Evolutionary conservation across 2,888 invertebrate species (phyloP).

Genomic region (Craniophora ligustri): DNA sequence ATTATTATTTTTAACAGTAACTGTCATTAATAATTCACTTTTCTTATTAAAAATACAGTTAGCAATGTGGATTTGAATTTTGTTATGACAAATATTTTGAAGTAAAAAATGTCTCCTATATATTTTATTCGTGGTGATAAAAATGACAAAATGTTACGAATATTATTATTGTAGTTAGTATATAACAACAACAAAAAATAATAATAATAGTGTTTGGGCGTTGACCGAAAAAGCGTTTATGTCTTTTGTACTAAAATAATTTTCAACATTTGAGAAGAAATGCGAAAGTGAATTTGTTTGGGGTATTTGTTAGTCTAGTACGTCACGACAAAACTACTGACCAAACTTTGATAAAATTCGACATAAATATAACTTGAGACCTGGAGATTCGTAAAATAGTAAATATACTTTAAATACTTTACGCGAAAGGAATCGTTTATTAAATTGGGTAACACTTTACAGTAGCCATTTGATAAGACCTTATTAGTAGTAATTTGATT

Average conservation of each 20-base stretch:
- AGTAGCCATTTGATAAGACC: background rate
- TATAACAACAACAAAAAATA: background rate
- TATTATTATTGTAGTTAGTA: constrained; percentile 5
- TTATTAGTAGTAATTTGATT: background rate
- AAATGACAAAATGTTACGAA: constrained; percentile 19
- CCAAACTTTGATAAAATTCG: background rate
- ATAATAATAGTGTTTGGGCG: too few relatives aligned
- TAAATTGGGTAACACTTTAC: background rate
- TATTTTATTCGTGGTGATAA: background rate
- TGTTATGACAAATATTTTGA: constrained; percentile 14
- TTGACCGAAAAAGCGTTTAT: constrained; percentile 34
- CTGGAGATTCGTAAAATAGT: background rate
- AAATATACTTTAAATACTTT: background rate
- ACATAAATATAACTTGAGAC: background rate
- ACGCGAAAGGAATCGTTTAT: background rate
- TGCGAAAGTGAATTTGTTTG: background rate
- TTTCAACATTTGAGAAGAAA: background rate
- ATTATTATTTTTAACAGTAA: constrained; percentile 7
- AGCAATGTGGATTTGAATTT: background rate
- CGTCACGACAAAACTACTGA: background rate
- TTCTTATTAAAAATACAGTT: constrained; percentile 12
- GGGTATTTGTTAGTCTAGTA: background rate
- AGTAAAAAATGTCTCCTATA: constrained; percentile 4
- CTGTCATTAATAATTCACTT: constrained; percentile 14
- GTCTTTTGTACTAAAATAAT: constrained; percentile 37